Evolutionary conservation across 2,113 vertebrate genomes (phyloP), one percentile per base, ranked within the genome.

Genomic region (Eidolon helvum): DNA sequence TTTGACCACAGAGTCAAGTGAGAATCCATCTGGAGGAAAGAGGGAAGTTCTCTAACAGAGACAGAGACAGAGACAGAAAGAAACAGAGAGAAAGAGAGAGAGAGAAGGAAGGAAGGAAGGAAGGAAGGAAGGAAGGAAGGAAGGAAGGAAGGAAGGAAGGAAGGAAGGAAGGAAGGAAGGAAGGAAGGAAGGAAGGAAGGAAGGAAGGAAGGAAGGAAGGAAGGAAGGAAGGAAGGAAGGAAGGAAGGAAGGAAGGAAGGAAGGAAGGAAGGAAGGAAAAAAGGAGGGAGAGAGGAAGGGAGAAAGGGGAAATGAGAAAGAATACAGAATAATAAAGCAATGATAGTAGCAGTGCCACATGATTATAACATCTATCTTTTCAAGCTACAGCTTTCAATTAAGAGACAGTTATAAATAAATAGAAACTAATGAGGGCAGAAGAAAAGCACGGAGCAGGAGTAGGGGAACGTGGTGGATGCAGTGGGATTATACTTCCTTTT

Each of bases 141-240:
- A 33, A 10, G 19, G 10, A 10, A 12, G 11, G 10, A 7, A 0
- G 5, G 2, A 57, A 3, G 4, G 5, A 9, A 7, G 10, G 10
- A 33, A 53, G 7, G 8, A 6, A 45, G 12, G 9, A 5, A 16
- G 14, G 30, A 30, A 72, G 10, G 12, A 10, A 11, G 11, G 10
- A 10, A 1, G 5, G 1, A 57, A 3, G 4, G 5, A 11, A 7
- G 10, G 12, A 33, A 50, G 7, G 8, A 7, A 45, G 7, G 0
- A n/a, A n/a, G 2, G 30, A 59, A 24, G 57, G 57, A 45, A 10
- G 45, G 7, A 45, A 24, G 26, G 38, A 5, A 55, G 8, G 53
- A 18, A 55, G 19, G 5, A 10, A 45, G 10, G 45, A 45, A 43
- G 30, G 14, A 61, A 5, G 11, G 15, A 74, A 10, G 43, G 28